Evolutionary conservation across 2,797 vertebrate genomes (phyloP).

Genomic region (Alectoris magna): DNA sequence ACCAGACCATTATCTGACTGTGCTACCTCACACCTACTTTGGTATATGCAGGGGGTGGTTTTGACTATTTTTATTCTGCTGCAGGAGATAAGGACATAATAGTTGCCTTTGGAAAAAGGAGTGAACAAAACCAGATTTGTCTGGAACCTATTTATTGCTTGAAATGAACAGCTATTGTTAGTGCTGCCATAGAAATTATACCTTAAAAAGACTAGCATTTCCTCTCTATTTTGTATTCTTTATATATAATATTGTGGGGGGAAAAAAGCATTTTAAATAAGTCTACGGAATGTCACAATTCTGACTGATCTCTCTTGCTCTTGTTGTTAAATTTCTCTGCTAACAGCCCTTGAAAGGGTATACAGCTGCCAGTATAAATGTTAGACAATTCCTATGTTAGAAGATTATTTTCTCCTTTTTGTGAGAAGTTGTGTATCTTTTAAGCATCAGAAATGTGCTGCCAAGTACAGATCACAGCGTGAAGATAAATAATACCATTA

Average conservation of each 20-base stretch:
- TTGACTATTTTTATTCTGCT: not conserved
- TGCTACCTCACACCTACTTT: not conserved
- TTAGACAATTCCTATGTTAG: not conserved
- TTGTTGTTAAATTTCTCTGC: constrained; percentile 15
- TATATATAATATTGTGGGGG: not conserved
- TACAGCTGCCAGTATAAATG: not conserved
- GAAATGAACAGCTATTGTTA: constrained; percentile 60
- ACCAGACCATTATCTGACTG: not conserved
- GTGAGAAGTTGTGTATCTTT: constrained; percentile 26
- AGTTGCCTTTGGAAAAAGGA: not conserved
- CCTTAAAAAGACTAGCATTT: constrained; percentile 52
- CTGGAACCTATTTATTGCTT: constrained; percentile 26
- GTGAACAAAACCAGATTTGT: not conserved
- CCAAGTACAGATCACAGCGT: not conserved
- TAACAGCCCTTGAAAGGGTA: not conserved
- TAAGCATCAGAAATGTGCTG: constrained; percentile 19
- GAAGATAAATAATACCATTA: constrained; percentile 42
- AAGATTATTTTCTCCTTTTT: constrained; percentile 29
- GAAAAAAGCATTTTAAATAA: not conserved
- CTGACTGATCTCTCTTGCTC: constrained; percentile 16
- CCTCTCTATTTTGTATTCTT: constrained; percentile 2
- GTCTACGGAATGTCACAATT: not conserved
- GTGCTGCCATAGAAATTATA: constrained; percentile 48
- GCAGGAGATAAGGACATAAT: not conserved
- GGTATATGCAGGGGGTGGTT: not conserved